Evolutionary conservation across 1,140 invertebrate genomes (phyloP).

Genomic region (Caenorhabditis latens): DNA sequence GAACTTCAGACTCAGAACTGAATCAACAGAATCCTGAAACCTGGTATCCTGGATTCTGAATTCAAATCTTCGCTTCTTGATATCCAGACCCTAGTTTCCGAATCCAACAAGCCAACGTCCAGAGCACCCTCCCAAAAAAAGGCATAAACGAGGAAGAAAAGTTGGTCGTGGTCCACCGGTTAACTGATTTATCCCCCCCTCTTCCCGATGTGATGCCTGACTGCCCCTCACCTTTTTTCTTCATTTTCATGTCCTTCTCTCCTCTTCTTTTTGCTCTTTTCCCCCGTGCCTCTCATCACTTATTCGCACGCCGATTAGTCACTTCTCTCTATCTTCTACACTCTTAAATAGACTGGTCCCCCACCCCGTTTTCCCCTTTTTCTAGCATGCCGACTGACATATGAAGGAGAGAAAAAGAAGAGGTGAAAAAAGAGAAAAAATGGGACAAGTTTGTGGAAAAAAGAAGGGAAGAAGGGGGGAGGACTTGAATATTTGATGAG

Average conservation of each 20-base stretch:
- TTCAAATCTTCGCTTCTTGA: no score
- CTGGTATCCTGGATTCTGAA: no score
- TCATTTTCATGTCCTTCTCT: slow-evolving; percentile 13
- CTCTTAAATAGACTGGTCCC: not conserved
- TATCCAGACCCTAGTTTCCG: no score
- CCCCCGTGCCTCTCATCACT: slow-evolving; percentile 14
- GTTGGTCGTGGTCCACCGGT: not conserved
- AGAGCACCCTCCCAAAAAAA: not conserved
- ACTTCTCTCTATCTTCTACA: slow-evolving; percentile 12
- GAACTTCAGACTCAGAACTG: no score
- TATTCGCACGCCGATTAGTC: slow-evolving; percentile 53
- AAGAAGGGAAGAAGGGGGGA: not conserved
- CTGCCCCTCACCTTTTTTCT: slow-evolving; percentile 20
- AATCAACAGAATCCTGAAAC: no score
- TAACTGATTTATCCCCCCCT: not conserved
- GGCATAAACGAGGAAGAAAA: not conserved
- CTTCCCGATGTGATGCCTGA: not conserved
- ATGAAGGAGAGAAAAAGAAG: not conserved
- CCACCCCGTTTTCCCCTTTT: no score
- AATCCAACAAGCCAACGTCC: no score
- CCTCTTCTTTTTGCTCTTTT: not conserved
- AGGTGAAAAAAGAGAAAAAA: slow-evolving; percentile 17
- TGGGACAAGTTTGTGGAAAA: slow-evolving; percentile 16
- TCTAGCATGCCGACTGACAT: slow-evolving; percentile 30
- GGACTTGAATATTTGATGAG: slow-evolving; percentile 53